Evolutionary conservation across 2,797 vertebrate species (phyloP), one percentile per base, ranked within the genome.

Genomic region (Sebastes taczanowskii): DNA sequence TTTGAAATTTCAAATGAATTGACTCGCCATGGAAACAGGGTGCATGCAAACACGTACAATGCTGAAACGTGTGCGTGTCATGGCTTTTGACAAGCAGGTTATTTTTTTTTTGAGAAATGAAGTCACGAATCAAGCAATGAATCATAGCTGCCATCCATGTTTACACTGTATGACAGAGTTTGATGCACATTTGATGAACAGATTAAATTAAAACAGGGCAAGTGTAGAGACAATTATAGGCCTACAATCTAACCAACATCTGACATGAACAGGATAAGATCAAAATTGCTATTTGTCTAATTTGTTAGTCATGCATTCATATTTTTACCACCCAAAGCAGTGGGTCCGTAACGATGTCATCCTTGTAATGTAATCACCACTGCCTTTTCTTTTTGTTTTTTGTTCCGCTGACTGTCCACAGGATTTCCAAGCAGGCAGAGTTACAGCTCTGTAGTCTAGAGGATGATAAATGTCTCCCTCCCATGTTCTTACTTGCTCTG

Each of bases 381-480:
- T 74, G 72, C 66, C 23, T 11, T 63, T 38, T 38, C 13, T 38
- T 90, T 83, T 69, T 42, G 38, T 35, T 74, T 83, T 81, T 80
- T 74, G 67, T 55, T 29, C 88, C 75, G 6, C 77, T 85, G 87
- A 88, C 85, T 90, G 77, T 91, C 91, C 87, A 62, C 73, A 93
- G 90, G 90, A 88, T 91, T 93, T 94, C 80, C 83, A 92, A 90
- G 84, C 90, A 93, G 91, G 91, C 92, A 89, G 88, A 91, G 90
- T 91, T 94, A 92, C 92, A 91, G 90, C 89, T 90, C 89, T 92
- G 90, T 71, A 93, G 91, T 91, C 93, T 86, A 59, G 65, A 83
- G 86, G 91, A 94, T 94, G 94, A 95, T 95, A 94, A 94, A 95
- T 95, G 88, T 91, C 91, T 95, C 91, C 82, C 82, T 92, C 81